Evolutionary conservation across 2,113 vertebrate species (phyloP), one percentile per base, ranked within the genome.

Genomic region (Tenrec ecaudatus): DNA sequence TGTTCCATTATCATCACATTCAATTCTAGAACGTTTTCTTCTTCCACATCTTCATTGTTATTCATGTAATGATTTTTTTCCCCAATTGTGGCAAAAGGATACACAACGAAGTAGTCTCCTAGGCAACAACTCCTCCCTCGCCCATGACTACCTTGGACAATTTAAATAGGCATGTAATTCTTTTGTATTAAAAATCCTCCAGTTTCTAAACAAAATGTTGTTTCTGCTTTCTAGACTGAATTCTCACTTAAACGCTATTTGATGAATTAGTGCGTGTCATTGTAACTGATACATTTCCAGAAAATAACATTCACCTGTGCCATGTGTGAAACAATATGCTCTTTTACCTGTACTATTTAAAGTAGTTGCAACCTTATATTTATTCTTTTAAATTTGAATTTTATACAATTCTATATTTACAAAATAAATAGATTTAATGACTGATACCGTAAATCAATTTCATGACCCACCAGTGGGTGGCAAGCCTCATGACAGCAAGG

Each of bases 171-270:
- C 14, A 71, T 7, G 9, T 79, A 78, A 40, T 80, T 68, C 23
- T 16, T 17, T 43, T 82, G 22, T 3, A 85, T 76, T 88, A 76
- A 47, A 57, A 94, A 82, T 16, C 66, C 60, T 82, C 36, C 64
- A 79, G 3, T 33, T 94, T 93, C 36, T 22, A 71, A 80, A 93
- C 89, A 90, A 68, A 15, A 73, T 57, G 19, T 60, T 75, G 2
- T 38, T 86, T 88, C 75, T 90, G 25, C 78, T 94, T 88, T 27
- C 76, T 88, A 38, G 40, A 90, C 27, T 92, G 71, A 92, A 82
- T 43, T 71, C 23, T 66, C 62, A 76, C n/a, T 29, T 38, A 57
- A 25, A 73, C 10, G n/a, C 20, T 58, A 57, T 60, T 29, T 95
- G 38, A 93, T 6, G n/a, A 58, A 43, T 82, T 1, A 62, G 27